Evolutionary conservation across 2,888 invertebrate species (phyloP), one percentile per base, ranked within the genome.

Genomic region (Brachynemurus nebulosus): DNA sequence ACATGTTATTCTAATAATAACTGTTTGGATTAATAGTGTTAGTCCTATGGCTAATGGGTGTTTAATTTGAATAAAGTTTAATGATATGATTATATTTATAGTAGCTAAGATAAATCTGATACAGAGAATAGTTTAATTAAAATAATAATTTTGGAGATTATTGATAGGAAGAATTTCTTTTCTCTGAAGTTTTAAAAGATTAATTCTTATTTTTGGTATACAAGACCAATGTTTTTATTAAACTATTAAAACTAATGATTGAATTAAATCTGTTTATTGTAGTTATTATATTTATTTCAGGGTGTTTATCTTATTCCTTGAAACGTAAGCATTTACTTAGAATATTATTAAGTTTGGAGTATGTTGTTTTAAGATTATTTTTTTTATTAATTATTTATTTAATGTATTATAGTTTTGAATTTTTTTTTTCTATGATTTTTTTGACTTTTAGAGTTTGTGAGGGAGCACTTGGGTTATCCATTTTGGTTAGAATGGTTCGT

Each of bases 101-200:
- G 53, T 47, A 51, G 56, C 45, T 27, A 57, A 40, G 42, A 55
- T 51, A 48, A 58, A 52, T 55, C 62, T 58, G 44, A 59, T 52
- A 50, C 72, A 76, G 69, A 67, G 68, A 68, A 64, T 77, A 76
- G 72, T 76, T 77, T n/a, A n/a, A n/a, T n/a, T n/a, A n/a, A n/a
- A n/a, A n/a, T n/a, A n/a, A n/a, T n/a, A n/a, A n/a, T n/a, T n/a
- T n/a, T n/a, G n/a, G n/a, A n/a, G n/a, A n/a, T n/a, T n/a, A n/a
- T n/a, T n/a, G n/a, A n/a, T n/a, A n/a, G n/a, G n/a, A n/a, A n/a
- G n/a, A n/a, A n/a, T n/a, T n/a, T n/a, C n/a, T n/a, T n/a, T n/a
- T n/a, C n/a, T n/a, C n/a, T n/a, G n/a, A n/a, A n/a, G n/a, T n/a
- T n/a, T n/a, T n/a, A n/a, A n/a, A n/a, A n/a, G n/a, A n/a, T n/a